Percentiles rank a stretch among this genome's conserved stretches.
These are phyloP conservation scores for Vombatus ursinus DNA, from an alignment of 2,113 vertebrate genomes.

Conservation along the genomic window DNA sequence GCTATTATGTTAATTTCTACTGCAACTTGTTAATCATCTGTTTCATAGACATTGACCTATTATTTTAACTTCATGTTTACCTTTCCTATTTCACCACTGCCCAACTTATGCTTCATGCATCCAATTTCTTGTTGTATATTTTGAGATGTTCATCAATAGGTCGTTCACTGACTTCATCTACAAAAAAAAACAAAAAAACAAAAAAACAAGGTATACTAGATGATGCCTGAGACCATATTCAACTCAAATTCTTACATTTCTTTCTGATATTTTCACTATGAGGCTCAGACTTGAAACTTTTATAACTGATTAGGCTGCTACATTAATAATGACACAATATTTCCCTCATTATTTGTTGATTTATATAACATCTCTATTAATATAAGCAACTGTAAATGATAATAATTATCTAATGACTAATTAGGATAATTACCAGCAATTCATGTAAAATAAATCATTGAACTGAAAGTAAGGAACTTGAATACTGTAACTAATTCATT, in stretches of 20 bases:
- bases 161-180: neutral
- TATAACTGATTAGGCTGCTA: constrained; percentile 15
- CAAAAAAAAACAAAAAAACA: neutral
- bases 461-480: neutral
- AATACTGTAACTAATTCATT: neutral
- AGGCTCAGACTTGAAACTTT: neutral
- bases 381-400: neutral
- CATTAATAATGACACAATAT: neutral
- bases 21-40: neutral
- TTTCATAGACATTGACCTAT: neutral
- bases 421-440: neutral
- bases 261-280: neutral
- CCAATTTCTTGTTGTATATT: neutral
- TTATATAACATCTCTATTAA: neutral
- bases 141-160: neutral
- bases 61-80: neutral
- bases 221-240: neutral
- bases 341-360: neutral
- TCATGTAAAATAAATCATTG: neutral
- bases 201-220: neutral
- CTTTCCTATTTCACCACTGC: neutral
- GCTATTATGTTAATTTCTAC: neutral
- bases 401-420: neutral
- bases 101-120: neutral
- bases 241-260: neutral